A percentile compares a stretch with the other conserved stretches of the same genome.
These are phyloP conservation scores for Acrobasis suavella DNA, from an alignment of 2,888 invertebrate species.

Conservation along the genomic window DNA sequence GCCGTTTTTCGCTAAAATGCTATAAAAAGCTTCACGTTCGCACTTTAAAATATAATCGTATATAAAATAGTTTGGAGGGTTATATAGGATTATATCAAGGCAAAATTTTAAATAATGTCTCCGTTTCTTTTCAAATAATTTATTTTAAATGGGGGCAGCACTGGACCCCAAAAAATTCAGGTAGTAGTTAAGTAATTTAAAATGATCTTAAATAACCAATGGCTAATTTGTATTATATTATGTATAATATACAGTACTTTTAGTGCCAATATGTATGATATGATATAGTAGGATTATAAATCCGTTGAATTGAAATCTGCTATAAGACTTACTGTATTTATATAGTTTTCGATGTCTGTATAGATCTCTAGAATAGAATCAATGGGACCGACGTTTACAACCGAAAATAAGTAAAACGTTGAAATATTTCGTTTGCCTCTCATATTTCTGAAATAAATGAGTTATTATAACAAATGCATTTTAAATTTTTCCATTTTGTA, in stretches of 20 bases:
- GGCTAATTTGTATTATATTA: constrained; percentile 1
- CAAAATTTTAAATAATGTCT: no score
- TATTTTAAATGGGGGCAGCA: no score
- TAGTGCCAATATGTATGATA: constrained; percentile 21
- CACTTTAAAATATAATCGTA: no score
- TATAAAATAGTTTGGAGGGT: no score
- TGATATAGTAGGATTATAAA: constrained; percentile 9
- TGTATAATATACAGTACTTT: background rate
- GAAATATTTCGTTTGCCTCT: background rate
- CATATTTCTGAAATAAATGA: constrained; percentile 14
- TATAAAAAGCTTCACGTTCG: no score
- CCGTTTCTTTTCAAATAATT: no score
- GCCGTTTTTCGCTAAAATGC: no score
- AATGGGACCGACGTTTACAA: constrained; percentile 1
- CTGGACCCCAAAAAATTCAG: no score
- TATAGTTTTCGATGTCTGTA: constrained; percentile 20
- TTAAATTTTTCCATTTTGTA: constrained; percentile 16
- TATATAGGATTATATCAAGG: no score
- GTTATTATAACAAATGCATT: constrained; percentile 6
- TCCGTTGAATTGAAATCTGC: constrained; percentile 9
- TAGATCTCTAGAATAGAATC: background rate
- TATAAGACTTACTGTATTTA: constrained; percentile 19
- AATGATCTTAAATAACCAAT: background rate
- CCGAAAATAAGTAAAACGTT: background rate
- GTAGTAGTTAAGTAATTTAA: no score